Conservation (phyloP, 1,140 invertebrate species). For the Coelopa frigida region DNA sequence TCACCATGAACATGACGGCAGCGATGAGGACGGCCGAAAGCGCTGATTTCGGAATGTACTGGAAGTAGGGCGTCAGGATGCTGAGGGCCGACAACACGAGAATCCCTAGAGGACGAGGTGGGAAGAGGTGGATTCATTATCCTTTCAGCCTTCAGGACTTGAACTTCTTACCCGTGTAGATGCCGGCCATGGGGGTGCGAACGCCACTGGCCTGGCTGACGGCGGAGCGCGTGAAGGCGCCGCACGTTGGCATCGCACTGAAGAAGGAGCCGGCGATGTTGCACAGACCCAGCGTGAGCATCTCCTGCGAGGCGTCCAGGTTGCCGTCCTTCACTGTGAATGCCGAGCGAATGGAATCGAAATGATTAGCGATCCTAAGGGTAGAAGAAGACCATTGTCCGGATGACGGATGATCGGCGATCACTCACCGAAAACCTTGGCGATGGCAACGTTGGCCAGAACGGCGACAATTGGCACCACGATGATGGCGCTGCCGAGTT, state of each 20-base stretch:
- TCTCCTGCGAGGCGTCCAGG: slow-evolving; percentile 66
- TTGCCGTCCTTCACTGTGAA: slow-evolving; percentile 47
- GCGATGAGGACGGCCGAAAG: slow-evolving; percentile 78
- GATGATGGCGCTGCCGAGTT: slow-evolving; percentile 62
- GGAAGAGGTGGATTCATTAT: slow-evolving; percentile 30
- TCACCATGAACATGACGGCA: slow-evolving; percentile 82
- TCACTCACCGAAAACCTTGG: slow-evolving; percentile 76
- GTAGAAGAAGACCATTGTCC: not conserved
- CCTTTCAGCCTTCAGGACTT: not conserved
- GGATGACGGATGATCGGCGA: slow-evolving; percentile 13
- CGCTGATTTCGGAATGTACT: slow-evolving; percentile 71
- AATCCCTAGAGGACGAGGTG: slow-evolving; percentile 24
- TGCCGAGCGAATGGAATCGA: not conserved
- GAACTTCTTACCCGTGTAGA: slow-evolving; percentile 55
- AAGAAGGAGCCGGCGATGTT: slow-evolving; percentile 69
- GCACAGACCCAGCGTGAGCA: slow-evolving; percentile 63
- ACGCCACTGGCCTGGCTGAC: slow-evolving; percentile 71
- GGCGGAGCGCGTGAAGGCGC: slow-evolving; percentile 70
- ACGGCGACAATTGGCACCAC: slow-evolving; percentile 73
- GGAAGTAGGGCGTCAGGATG: slow-evolving; percentile 77
- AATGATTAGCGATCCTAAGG: no score
- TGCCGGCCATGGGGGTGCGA: slow-evolving; percentile 62
- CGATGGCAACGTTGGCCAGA: slow-evolving; percentile 79
- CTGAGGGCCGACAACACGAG: slow-evolving; percentile 53
- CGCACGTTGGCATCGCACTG: slow-evolving; percentile 68